Conservation (phyloP, 2,797 vertebrate genomes). For the Eleutherodactylus coqui region DNA sequence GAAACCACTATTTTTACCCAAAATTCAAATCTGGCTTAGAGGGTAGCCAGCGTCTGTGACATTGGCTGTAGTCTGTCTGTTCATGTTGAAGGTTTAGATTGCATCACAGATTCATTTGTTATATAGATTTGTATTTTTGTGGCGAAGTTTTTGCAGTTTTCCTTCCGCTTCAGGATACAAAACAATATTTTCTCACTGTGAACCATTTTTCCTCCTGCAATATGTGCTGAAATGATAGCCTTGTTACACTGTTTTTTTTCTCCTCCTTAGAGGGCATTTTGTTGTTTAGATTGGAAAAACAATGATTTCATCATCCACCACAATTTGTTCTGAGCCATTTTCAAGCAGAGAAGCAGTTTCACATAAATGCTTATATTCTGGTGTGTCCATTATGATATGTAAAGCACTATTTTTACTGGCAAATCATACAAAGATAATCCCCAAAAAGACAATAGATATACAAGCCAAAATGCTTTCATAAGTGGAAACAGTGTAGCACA, state of each 20-base stretch:
- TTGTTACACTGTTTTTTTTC: slow-evolving; percentile 30
- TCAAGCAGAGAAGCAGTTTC: slow-evolving; percentile 38
- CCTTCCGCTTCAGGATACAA: slow-evolving; percentile 5
- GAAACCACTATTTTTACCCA: not conserved
- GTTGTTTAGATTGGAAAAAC: slow-evolving; percentile 50
- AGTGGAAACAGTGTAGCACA: no score
- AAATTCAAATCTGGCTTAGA: not conserved
- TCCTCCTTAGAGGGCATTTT: slow-evolving; percentile 25
- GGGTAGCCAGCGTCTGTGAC: not conserved
- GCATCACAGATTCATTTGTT: not conserved
- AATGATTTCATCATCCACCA: slow-evolving; percentile 44
- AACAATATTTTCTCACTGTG: slow-evolving; percentile 24
- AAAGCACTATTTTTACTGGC: not conserved
- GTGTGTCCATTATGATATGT: not conserved
- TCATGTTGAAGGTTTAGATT: not conserved
- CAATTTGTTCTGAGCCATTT: slow-evolving; percentile 47
- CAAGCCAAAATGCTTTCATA: not conserved
- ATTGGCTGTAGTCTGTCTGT: not conserved
- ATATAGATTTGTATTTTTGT: not conserved
- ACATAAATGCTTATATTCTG: slow-evolving; percentile 8
- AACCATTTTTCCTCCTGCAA: slow-evolving; percentile 16
- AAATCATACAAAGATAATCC: not conserved
- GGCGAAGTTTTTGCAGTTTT: not conserved
- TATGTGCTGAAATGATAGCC: slow-evolving; percentile 42
- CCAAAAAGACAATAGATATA: not conserved